Percentiles rank a stretch among this genome's conserved stretches.
Conservation (phyloP, 2,797 vertebrate genomes). For the Periophthalmus magnuspinnatus region DNA sequence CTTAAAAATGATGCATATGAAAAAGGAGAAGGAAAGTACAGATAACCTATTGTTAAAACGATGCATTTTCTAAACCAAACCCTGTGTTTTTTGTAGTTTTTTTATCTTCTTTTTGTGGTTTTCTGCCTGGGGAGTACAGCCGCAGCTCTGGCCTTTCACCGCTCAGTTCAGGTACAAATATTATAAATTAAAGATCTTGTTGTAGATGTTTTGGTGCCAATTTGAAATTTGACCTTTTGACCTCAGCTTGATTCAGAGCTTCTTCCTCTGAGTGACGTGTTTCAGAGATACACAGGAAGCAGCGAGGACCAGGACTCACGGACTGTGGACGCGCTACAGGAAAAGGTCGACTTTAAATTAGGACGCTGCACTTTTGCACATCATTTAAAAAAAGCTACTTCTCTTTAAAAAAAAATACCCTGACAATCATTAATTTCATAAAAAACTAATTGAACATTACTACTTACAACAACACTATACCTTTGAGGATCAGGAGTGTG, state of each 20-base stretch:
- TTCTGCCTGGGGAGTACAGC: constrained; percentile 60
- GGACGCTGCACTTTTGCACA: neutral
- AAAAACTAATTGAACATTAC: too few relatives aligned
- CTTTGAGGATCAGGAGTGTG: too few relatives aligned
- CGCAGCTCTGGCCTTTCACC: constrained; percentile 53
- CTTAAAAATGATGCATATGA: neutral
- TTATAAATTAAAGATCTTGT: neutral
- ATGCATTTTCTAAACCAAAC: neutral
- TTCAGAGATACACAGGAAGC: constrained; percentile 65
- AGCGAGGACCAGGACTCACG: constrained; percentile 52
- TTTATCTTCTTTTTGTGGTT: constrained; percentile 64
- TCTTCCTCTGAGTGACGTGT: constrained; percentile 49
- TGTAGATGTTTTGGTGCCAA: neutral
- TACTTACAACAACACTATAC: too few relatives aligned
- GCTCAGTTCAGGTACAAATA: constrained; percentile 47
- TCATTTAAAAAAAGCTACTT: neutral
- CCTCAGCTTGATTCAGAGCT: constrained; percentile 60
- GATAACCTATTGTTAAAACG: neutral
- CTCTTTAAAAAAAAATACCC: neutral
- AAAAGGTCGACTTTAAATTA: constrained; percentile 41
- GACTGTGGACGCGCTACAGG: constrained; percentile 60
- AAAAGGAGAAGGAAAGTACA: neutral
- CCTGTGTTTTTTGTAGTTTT: constrained; percentile 53
- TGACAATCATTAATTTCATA: neutral
- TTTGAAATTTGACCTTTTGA: constrained; percentile 2